Percentiles rank a stretch among this genome's conserved stretches.
Evolutionary conservation across 2,797 vertebrate species (phyloP).

Genomic region (Cossypha caffra): DNA sequence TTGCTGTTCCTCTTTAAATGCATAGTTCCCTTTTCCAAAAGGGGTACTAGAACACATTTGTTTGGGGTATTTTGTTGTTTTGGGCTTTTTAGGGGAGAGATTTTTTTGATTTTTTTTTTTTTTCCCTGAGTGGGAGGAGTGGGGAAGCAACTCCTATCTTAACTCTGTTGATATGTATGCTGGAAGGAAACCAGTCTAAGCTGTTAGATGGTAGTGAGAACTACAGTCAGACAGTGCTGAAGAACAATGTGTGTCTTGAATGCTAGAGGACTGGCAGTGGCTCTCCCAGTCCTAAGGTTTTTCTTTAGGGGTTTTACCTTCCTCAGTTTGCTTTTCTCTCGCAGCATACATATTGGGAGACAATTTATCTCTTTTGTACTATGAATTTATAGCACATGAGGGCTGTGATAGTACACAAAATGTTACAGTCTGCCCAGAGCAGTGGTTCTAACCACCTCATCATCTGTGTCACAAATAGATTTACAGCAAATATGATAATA

Average conservation of each 20-base stretch:
- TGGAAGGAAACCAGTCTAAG: background rate
- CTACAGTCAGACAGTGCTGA: background rate
- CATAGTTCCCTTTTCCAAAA: background rate
- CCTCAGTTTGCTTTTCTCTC: background rate
- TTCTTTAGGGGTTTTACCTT: background rate
- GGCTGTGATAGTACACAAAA: background rate
- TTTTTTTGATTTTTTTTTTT: no score
- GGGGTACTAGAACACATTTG: background rate
- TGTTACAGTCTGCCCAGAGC: background rate
- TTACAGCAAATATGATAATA: background rate
- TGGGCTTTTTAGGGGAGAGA: accelerated
- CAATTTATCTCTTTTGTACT: background rate
- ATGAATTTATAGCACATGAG: background rate
- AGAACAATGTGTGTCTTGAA: background rate
- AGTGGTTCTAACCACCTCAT: background rate
- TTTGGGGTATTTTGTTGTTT: background rate
- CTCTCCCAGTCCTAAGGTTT: background rate
- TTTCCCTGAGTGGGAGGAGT: background rate
- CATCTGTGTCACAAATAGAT: background rate
- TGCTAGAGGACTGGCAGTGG: background rate
- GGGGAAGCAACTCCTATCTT: background rate
- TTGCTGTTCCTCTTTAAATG: background rate
- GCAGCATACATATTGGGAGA: background rate
- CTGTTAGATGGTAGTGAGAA: background rate
- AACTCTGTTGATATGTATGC: background rate